A percentile compares a stretch with the other conserved stretches of the same genome.
Evolutionary conservation across 2,797 vertebrate genomes (phyloP).

Genomic region (Microtus californicus): DNA sequence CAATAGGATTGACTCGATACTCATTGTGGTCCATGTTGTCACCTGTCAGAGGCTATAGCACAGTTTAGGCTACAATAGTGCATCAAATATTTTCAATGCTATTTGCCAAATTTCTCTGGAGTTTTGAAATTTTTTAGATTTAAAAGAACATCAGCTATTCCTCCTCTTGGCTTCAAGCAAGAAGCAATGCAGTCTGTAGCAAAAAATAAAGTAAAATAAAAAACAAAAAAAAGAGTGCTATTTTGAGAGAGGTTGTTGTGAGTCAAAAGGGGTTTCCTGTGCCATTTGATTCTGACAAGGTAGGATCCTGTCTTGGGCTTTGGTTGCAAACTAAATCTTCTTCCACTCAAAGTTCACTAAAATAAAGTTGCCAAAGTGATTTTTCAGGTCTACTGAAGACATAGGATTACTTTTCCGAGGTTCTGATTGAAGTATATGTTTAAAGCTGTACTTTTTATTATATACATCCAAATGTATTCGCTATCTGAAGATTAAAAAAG

Average conservation of each 20-base stretch:
- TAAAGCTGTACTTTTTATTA: slow-evolving; percentile 54
- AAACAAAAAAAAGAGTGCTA: slow-evolving; percentile 5
- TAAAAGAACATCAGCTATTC: slow-evolving; percentile 75
- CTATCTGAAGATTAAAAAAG: slow-evolving; percentile 62
- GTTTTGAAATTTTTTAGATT: slow-evolving; percentile 65
- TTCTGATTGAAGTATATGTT: slow-evolving; percentile 61
- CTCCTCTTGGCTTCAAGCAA: slow-evolving; percentile 73
- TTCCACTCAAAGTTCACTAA: slow-evolving; percentile 64
- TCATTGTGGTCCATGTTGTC: background rate
- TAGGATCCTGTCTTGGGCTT: slow-evolving; percentile 57
- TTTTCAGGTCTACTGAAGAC: slow-evolving; percentile 24
- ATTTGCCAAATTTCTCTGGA: slow-evolving; percentile 33
- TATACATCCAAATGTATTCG: slow-evolving; percentile 54
- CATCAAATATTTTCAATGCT: background rate
- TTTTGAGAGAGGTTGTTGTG: slow-evolving; percentile 69
- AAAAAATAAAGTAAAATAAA: background rate
- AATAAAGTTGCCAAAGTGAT: slow-evolving; percentile 64
- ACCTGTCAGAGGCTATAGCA: background rate
- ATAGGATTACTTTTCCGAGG: slow-evolving; percentile 64
- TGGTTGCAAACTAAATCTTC: slow-evolving; percentile 40
- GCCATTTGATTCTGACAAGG: slow-evolving; percentile 72
- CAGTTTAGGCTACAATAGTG: background rate
- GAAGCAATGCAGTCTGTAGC: slow-evolving; percentile 46
- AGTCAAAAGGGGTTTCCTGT: slow-evolving; percentile 72
- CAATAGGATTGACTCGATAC: background rate